Evolutionary conservation across 2,797 vertebrate species (phyloP), one percentile per base, ranked within the genome.

Genomic region (Spondyliosoma cantharus): DNA sequence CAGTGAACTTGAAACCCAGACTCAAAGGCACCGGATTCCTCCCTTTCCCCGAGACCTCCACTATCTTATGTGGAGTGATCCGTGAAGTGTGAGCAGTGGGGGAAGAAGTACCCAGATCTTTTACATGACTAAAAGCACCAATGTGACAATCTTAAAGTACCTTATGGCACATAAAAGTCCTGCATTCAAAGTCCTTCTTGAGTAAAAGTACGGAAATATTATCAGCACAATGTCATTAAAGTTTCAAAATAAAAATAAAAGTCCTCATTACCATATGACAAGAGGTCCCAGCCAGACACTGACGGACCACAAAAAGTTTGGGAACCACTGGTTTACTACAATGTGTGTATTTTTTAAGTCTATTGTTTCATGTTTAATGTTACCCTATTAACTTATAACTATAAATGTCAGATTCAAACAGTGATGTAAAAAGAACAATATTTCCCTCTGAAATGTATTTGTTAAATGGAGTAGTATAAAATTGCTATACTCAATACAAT

Each of bases 1-100:
- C 72, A 49, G 64, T 65, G 79, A 91, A 92, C 65, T 88, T 83
- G 87, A 92, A 87, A 82, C 81, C 85, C 86, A 92, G 90, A 90
- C 89, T 83, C 84, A 87, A 86, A 89, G 85, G 85, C 93, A 91
- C 86, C 87, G 48, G 49, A 81, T 83, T 64, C 68, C 56, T 71
- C 83, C 86, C 86, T 77, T 77, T 65, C 84, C 81, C 76, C 63
- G 65, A 87, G 4, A 78, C 81, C 14, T 60, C 50, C 73, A 29
- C 79, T 81, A 86, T 90, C 91, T 83, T 25, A 37, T 37, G 68
- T 58, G 58, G 16, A 58, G 52, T 81, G 71, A 71, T 66, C 71
- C 64, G 2, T 29, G 53, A 52, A 60, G 59, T 68, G 22, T 64
- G 52, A 78, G 49, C 25, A 49, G 66, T 25, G 50, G 11, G 49